Conservation (phyloP, 2,113 vertebrate species). For the Columbina picui region DNA sequence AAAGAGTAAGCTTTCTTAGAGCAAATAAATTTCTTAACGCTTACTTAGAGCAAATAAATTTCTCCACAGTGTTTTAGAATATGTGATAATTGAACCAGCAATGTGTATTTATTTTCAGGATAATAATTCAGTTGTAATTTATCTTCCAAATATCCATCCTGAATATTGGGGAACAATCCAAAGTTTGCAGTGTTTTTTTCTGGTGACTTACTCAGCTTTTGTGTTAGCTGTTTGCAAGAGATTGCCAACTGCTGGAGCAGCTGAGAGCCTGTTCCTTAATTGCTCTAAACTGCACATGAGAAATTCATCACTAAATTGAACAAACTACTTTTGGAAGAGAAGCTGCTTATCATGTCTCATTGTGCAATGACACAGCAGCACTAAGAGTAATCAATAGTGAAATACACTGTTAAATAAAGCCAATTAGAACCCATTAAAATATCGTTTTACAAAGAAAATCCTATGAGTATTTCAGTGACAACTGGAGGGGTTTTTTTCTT, state of each 20-base stretch:
- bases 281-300: background rate
- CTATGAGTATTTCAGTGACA: background rate
- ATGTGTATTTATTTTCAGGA: background rate
- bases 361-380: background rate
- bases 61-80: background rate
- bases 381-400: constrained; percentile 17
- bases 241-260: background rate
- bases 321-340: background rate
- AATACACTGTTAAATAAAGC: constrained; percentile 14
- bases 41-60: background rate
- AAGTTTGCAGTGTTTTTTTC: background rate
- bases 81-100: background rate
- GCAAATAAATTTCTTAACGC: background rate
- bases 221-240: background rate
- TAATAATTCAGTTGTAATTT: background rate
- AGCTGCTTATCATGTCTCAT: background rate
- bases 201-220: background rate
- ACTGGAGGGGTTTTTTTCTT: background rate
- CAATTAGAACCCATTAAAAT: constrained; percentile 7
- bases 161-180: background rate
- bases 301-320: background rate
- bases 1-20: background rate
- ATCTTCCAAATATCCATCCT: background rate
- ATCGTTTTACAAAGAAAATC: background rate
- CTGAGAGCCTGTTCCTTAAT: background rate